A percentile compares a stretch with the other conserved stretches of the same genome.
Conservation (phyloP, 2,888 invertebrate species). For the Tiliacea citrago region DNA sequence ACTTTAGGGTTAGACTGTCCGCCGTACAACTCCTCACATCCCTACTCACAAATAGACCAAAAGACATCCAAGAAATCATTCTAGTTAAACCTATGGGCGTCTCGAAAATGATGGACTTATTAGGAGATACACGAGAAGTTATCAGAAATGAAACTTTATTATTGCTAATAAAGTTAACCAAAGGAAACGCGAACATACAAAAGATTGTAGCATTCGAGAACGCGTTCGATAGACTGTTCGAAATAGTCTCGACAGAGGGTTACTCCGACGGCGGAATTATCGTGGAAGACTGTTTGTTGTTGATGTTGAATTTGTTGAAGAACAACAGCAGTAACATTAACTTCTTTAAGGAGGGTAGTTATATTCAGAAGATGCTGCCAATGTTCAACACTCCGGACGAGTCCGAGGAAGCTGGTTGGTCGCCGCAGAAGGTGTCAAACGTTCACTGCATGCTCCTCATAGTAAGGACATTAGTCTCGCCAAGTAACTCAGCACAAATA, state of each 20-base stretch:
- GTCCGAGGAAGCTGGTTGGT: slow-evolving; percentile 95
- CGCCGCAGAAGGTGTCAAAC: slow-evolving; percentile 98
- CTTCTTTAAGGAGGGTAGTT: slow-evolving; percentile 99
- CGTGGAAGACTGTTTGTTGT: slow-evolving; percentile 98
- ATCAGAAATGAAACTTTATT: slow-evolving; percentile 98
- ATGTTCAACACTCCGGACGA: slow-evolving; percentile 96
- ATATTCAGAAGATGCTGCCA: slow-evolving; percentile 96
- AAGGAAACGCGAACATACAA: slow-evolving; percentile 98
- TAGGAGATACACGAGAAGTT: slow-evolving; percentile 98
- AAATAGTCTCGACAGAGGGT: slow-evolving; percentile 97
- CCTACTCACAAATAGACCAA: slow-evolving; percentile 96
- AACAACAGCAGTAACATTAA: slow-evolving; percentile 99
- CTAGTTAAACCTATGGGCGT: slow-evolving; percentile 98
- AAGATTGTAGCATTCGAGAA: slow-evolving; percentile 99
- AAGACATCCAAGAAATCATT: slow-evolving; percentile 96
- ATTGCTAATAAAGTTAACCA: slow-evolving; percentile 97
- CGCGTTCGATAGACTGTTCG: slow-evolving; percentile 98
- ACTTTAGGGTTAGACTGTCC: slow-evolving; percentile 97
- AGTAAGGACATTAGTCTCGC: slow-evolving; percentile 97
- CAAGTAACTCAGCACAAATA: slow-evolving; percentile 97
- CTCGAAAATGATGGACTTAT: slow-evolving; percentile 98
- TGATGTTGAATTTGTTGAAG: slow-evolving; percentile 97
- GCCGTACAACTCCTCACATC: slow-evolving; percentile 97
- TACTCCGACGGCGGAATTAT: slow-evolving; percentile 99
- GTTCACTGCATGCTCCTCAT: slow-evolving; percentile 98